Conservation (phyloP, 2,797 vertebrate genomes). For the Limosa lapponica region DNA sequence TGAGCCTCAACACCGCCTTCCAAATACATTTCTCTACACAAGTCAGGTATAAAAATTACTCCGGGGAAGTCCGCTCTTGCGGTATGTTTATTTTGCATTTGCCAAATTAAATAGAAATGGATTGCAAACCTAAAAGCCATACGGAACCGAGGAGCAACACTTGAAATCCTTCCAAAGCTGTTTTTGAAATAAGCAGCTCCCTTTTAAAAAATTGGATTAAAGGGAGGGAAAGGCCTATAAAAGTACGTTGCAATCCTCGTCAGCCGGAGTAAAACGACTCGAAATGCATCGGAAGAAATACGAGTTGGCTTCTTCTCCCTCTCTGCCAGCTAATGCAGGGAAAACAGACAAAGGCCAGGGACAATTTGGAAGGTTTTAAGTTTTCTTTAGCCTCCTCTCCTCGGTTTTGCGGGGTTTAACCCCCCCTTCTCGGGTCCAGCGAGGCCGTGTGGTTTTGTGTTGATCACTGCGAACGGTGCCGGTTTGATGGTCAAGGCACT, state of each 20-base stretch:
- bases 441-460: not conserved
- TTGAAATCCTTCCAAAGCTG: slow-evolving; percentile 42
- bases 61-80: slow-evolving; percentile 33
- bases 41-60: slow-evolving; percentile 54
- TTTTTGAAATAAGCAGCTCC: slow-evolving; percentile 24
- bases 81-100: slow-evolving; percentile 62
- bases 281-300: not conserved
- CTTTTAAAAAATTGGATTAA: not conserved
- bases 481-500: slow-evolving; percentile 70
- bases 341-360: not conserved
- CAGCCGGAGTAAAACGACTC: not conserved
- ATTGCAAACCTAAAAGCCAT: slow-evolving; percentile 32
- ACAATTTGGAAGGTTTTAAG: not conserved
- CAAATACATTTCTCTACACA: slow-evolving; percentile 35
- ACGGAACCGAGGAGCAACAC: not conserved
- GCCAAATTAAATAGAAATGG: slow-evolving; percentile 66
- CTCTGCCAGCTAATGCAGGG: not conserved
- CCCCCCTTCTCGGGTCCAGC: not conserved
- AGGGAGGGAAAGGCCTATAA: not conserved
- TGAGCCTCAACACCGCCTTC: not conserved
- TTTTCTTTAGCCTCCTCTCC: not conserved
- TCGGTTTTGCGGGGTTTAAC: not conserved
- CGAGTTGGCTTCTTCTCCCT: not conserved
- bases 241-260: not conserved
- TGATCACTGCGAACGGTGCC: not conserved